These are phyloP conservation scores for Betta splendens DNA, from an alignment of 2,797 vertebrate genomes.

Conservation along the genomic window DNA sequence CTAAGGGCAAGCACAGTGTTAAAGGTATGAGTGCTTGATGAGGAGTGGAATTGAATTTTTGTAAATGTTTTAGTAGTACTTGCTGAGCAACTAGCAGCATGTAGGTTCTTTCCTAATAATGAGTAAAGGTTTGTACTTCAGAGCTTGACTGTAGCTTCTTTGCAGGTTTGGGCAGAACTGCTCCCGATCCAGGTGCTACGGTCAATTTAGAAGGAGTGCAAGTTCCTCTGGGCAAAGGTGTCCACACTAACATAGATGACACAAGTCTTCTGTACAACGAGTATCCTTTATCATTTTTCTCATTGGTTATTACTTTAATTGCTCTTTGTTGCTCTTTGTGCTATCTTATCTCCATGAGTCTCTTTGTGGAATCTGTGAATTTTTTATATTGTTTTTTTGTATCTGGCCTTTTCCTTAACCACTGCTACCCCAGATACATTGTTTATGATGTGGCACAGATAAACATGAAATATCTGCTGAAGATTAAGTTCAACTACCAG, in stretches of 20 bases:
- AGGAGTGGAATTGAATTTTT: no score
- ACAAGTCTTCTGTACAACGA: constrained; percentile 98
- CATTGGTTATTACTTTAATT: constrained; percentile 17
- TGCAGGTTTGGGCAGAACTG: constrained; percentile 93
- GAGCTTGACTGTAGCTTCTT: constrained; percentile 8
- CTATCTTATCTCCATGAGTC: not conserved
- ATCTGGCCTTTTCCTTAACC: constrained; percentile 79
- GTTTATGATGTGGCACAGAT: constrained; percentile 96
- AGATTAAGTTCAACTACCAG: constrained; percentile 97
- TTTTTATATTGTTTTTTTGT: not conserved
- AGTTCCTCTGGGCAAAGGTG: constrained; percentile 91
- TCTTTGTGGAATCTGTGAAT: not conserved
- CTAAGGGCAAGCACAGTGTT: constrained; percentile 98
- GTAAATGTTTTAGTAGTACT: not conserved
- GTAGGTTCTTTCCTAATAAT: not conserved
- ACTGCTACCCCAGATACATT: constrained; percentile 88
- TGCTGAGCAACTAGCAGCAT: not conserved
- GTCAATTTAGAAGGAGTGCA: constrained; percentile 89
- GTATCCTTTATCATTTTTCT: constrained; percentile 88
- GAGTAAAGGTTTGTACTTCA: not conserved
- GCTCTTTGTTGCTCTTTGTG: not conserved
- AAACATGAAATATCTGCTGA: constrained; percentile 96
- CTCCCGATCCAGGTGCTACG: constrained; percentile 89
- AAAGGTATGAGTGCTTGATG: constrained; percentile 85
- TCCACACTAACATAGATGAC: constrained; percentile 89